A percentile compares a stretch with the other conserved stretches of the same genome.
phyloP scores from a whole-genome alignment of 2,113 vertebrate genomes.

The Vimba vimba region DNA sequence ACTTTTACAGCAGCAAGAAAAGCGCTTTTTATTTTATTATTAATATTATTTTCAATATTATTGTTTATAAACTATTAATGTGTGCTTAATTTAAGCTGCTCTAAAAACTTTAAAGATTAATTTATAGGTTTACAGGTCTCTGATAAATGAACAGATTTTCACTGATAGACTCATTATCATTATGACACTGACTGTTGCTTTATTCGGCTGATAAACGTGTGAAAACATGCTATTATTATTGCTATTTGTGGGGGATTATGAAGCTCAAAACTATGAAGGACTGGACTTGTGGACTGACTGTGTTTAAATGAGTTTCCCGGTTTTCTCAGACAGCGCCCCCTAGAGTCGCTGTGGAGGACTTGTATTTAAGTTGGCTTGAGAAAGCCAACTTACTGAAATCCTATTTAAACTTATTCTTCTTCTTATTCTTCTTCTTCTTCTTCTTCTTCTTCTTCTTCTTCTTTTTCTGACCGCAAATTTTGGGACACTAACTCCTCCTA shows the following conservation, averaged over 20 bases:
- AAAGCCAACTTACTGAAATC: too few species aligned
- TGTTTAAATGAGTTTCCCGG: too few species aligned
- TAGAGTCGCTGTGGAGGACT: too few species aligned
- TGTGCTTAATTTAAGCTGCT: background rate
- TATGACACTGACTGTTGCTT: background rate
- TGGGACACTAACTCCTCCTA: too few species aligned
- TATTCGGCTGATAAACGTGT: background rate
- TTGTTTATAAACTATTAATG: background rate
- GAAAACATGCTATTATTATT: background rate
- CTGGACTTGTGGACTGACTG: too few species aligned
- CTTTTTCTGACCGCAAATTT: too few species aligned
- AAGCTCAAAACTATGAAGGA: too few species aligned
- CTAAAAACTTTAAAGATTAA: background rate
- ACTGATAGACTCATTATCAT: background rate
- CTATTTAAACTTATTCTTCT: too few species aligned
- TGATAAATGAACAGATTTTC: background rate
- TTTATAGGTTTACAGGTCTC: background rate
- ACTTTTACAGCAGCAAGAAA: background rate
- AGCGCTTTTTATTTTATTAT: background rate
- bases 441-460: too few species aligned
- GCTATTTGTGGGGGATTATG: background rate
- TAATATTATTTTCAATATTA: background rate
- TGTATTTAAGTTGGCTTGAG: too few species aligned
- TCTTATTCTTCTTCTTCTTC: too few species aligned
- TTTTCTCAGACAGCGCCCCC: too few species aligned